Evolutionary conservation across 1,140 invertebrate genomes (phyloP), one percentile per base, ranked within the genome.

Genomic region (Liolophura sinensis): DNA sequence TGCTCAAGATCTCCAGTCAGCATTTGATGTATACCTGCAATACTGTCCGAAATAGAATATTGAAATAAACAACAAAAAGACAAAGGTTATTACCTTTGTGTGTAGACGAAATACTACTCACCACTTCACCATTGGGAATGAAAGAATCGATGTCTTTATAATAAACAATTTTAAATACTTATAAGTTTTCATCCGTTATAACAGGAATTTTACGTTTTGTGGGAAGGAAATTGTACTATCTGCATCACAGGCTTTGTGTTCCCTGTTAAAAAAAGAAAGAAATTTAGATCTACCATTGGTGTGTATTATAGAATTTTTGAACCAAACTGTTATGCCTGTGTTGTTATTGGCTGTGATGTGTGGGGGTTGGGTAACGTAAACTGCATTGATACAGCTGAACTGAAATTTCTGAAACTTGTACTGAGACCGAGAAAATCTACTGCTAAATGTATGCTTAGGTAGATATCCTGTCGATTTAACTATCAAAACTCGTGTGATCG

Each of bases 41-140:
- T 70, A 68, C 31, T 65, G 65, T 56, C 47, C 62, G 52, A 67
- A 47, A 60, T 70, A 62, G 62, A 57, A 62, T 20, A 46, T 73
- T 20, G 27, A n/a, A 16, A 54, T 73, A 22, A 73, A 73, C 62
- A 16, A 48, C 47, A 16, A 16, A 1, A 70, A 73, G 57, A 72
- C 65, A 40, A 73, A 73, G 57, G 65, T 52, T 46, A 64, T 18
- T 16, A 52, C 67, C 46, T 69, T 72, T 54, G 48, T 49, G 58
- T 69, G 56, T 24, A n/a, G 14, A 50, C 57, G 20, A 65, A 50
- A 61, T 46, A 51, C 51, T 49, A 56, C 48, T 54, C 16, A 65
- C n/a, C 16, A 51, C 58, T 27, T 6, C 1, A n/a, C 58, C 65
- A 55, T 49, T 62, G 25, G 40, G 59, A 20, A 50, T 24, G 57